Conservation (phyloP, 2,888 invertebrate species). For the Amblyteles armatorius region DNA sequence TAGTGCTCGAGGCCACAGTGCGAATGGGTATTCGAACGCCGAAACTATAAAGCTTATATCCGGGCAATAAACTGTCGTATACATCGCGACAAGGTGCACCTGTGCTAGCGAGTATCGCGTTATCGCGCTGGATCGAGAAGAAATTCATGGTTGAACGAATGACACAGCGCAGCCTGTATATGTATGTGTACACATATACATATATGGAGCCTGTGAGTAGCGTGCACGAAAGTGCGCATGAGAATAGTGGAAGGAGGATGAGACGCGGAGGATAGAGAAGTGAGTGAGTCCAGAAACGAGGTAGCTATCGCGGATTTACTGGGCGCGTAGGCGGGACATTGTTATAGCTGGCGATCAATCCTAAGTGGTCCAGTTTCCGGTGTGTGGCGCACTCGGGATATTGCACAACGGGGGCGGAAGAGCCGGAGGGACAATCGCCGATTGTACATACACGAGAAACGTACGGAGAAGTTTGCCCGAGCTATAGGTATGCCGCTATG, state of each 20-base stretch:
- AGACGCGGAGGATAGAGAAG: conserved; percentile 35
- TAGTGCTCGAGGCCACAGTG: conserved; percentile 38
- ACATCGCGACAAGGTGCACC: conserved; percentile 52
- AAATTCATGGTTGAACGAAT: conserved; percentile 62
- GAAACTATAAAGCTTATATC: conserved; percentile 64
- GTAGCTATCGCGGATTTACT: conserved; percentile 53
- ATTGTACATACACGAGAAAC: conserved; percentile 28
- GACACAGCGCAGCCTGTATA: conserved; percentile 7
- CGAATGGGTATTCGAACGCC: conserved; percentile 51
- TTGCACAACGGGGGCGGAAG: conserved; percentile 49
- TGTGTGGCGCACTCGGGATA: conserved; percentile 53
- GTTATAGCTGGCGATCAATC: conserved; percentile 63
- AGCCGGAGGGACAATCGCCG: conserved; percentile 37
- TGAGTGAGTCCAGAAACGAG: conserved; percentile 54
- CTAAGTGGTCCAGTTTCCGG: conserved; percentile 61
- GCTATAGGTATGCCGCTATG: background rate
- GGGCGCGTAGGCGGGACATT: conserved; percentile 57
- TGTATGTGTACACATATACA: background rate
- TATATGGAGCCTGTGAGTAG: conserved; percentile 9
- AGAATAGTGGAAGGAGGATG: conserved; percentile 19
- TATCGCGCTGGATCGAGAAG: conserved; percentile 55
- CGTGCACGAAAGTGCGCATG: background rate
- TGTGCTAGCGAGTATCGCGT: conserved; percentile 43
- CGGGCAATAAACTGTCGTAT: conserved; percentile 59
- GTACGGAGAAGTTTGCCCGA: conserved; percentile 38